Conservation (phyloP, 2,888 invertebrate species). For the Stenichneumon culpator region DNA sequence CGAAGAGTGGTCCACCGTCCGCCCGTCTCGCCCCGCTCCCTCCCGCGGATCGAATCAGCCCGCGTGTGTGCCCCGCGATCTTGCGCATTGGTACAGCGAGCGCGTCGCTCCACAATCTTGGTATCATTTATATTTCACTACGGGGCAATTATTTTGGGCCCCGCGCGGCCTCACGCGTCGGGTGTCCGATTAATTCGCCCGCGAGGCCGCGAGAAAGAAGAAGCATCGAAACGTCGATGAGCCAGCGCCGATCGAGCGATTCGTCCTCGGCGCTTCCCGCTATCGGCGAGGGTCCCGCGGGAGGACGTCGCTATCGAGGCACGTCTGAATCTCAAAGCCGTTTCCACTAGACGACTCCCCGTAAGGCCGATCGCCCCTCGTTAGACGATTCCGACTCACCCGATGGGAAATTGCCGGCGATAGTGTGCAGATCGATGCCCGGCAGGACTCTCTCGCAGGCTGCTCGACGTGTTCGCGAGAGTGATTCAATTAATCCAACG, state of each 20-base stretch:
- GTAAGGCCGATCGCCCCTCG: slow-evolving; percentile 1
- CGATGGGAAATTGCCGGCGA: background rate
- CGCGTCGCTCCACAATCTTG: slow-evolving; percentile 78
- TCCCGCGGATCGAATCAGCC: slow-evolving; percentile 27
- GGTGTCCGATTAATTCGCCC: slow-evolving; percentile 49
- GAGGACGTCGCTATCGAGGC: slow-evolving; percentile 18
- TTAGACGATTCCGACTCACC: slow-evolving; percentile 25
- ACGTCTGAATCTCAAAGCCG: slow-evolving; percentile 17
- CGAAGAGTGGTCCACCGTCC: background rate
- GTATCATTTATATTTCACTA: slow-evolving; percentile 82
- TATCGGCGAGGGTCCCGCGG: background rate
- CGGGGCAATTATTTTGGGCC: slow-evolving; percentile 81
- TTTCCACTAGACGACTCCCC: background rate
- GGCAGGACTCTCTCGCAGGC: background rate
- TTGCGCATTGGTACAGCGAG: slow-evolving; percentile 50
- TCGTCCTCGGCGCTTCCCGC: background rate
- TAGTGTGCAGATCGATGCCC: background rate
- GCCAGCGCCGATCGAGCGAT: slow-evolving; percentile 28
- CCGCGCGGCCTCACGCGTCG: slow-evolving; percentile 21
- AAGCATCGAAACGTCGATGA: slow-evolving; percentile 7
- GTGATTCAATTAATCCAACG: slow-evolving; percentile 45
- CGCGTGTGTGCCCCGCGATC: slow-evolving; percentile 9
- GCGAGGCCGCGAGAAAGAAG: background rate
- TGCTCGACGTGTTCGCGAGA: slow-evolving; percentile 17
- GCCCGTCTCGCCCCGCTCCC: slow-evolving; percentile 48